Evolutionary conservation across 2,113 vertebrate species (phyloP), one percentile per base, ranked within the genome.

Genomic region (Ancistrus triradiatus): DNA sequence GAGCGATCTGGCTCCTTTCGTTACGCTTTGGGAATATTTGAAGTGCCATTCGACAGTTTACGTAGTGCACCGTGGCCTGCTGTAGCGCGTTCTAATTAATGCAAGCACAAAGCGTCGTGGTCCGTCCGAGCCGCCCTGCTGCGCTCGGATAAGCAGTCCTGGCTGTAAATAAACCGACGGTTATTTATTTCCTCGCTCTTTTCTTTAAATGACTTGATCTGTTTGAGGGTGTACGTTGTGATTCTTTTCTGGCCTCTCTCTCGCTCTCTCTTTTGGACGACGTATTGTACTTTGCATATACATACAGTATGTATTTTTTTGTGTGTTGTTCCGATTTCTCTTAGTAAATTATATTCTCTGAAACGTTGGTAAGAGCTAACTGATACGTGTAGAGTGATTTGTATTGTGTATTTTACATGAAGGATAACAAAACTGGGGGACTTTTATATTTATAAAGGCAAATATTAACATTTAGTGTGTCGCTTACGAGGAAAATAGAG

Each of bases 391-490:
- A 80, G 85, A 83, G 83, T 86, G 79, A 86, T 89, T 89, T 89
- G 85, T 89, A 88, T 86, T 75, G 87, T 90, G 87, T 81, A 86
- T 88, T 90, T 90, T 85, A 81, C 84, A 88, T 80, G 69, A 83
- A 83, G 82, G 82, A 84, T 71, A 6, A 82, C 75, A 84, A 85
- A 77, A 77, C 84, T 74, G 73, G 85, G 85, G 84, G 81, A 83
- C 83, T 90, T 88, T 89, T 90, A 87, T 90, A 90, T 89, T 88
- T 88, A 86, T 86, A 88, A 85, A 84, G 77, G 81, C 74, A 75
- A 78, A 80, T 78, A 78, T 85, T 80, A 84, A 86, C 80, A 82
- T 84, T 88, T 88, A 86, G 88, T 89, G 86, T 88, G 87, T 90
- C 83, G 75, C 87, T 22, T 82, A 79, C 82, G 82, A 86, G 83